phyloP scores from a whole-genome alignment of 2,113 vertebrate genomes.

The Perca fluviatilis region DNA sequence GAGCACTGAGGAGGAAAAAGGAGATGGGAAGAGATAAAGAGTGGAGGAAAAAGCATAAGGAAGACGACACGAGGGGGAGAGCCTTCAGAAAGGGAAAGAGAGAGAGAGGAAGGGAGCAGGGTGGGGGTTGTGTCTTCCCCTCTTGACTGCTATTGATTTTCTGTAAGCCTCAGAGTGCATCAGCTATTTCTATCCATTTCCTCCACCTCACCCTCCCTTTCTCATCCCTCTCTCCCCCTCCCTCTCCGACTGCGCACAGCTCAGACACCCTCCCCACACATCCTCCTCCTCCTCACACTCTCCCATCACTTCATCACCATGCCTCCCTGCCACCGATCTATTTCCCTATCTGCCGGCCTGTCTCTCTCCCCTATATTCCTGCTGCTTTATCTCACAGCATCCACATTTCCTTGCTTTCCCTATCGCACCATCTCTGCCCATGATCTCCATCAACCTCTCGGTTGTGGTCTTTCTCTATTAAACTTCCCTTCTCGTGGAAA shows the following conservation, averaged over 20 bases:
- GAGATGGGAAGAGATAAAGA: constrained; percentile 36
- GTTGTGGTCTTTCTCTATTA: constrained; percentile 25
- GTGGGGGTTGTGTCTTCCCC: constrained; percentile 77
- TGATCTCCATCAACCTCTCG: constrained; percentile 54
- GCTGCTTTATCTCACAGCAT: constrained; percentile 66
- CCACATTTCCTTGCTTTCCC: constrained; percentile 67
- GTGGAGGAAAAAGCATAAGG: constrained; percentile 29
- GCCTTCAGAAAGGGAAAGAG: constrained; percentile 10
- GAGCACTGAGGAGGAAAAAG: constrained; percentile 36
- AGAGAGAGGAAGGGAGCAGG: constrained; percentile 34
- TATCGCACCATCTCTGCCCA: constrained; percentile 61
- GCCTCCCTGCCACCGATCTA: constrained; percentile 68
- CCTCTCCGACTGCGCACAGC: constrained; percentile 33
- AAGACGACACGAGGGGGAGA: constrained; percentile 2
- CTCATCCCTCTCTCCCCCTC: constrained; percentile 28
- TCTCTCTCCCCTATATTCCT: constrained; percentile 65
- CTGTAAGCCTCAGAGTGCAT: constrained; percentile 82
- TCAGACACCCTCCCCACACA: constrained; percentile 68
- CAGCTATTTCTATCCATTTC: constrained; percentile 84
- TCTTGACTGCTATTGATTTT: constrained; percentile 84
- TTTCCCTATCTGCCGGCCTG: constrained; percentile 72
- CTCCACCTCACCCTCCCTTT: constrained; percentile 72
- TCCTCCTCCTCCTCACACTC: constrained; percentile 71
- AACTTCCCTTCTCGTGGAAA: constrained; percentile 32
- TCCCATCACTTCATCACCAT: constrained; percentile 75